These are phyloP conservation scores for Ophiothrix spiculata DNA, from an alignment of 35 echinoderm and acorn worm genomes.

Conservation along the genomic window DNA sequence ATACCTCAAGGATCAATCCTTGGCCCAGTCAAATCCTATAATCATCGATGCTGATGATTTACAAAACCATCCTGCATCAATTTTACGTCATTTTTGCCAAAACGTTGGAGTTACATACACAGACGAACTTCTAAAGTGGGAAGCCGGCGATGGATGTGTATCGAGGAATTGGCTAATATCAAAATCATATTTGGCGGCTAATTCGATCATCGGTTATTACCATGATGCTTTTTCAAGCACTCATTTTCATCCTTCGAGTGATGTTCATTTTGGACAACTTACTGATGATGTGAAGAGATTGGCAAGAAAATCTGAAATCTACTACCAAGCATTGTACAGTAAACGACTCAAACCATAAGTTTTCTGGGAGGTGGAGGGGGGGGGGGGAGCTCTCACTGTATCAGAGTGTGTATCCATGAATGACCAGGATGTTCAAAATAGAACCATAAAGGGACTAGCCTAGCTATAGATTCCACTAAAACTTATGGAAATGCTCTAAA, in stretches of 20 bases:
- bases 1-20: conserved; percentile 27
- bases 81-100: conserved; percentile 17
- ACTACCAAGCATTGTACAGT: background rate
- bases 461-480: too few species aligned
- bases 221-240: background rate
- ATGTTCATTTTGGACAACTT: background rate
- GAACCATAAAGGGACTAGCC: too few species aligned
- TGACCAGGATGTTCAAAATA: too few species aligned
- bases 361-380: too few species aligned
- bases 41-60: conserved; percentile 59
- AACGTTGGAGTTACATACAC: conserved; percentile 36
- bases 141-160: background rate
- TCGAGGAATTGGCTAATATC: background rate
- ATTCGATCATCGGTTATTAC: background rate
- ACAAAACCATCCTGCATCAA: conserved; percentile 20
- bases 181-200: background rate
- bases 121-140: conserved; percentile 29
- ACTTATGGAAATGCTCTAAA: too few species aligned
- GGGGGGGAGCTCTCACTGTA: too few species aligned
- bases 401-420: too few species aligned
- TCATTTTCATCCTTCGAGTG: background rate
- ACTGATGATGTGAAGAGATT: background rate
- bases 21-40: conserved; percentile 26
- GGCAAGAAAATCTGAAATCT: background rate
- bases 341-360: background rate